Base-by-base conservation (phyloP, 2,888 invertebrate genomes). In the Ormyrus labotus region DNA sequence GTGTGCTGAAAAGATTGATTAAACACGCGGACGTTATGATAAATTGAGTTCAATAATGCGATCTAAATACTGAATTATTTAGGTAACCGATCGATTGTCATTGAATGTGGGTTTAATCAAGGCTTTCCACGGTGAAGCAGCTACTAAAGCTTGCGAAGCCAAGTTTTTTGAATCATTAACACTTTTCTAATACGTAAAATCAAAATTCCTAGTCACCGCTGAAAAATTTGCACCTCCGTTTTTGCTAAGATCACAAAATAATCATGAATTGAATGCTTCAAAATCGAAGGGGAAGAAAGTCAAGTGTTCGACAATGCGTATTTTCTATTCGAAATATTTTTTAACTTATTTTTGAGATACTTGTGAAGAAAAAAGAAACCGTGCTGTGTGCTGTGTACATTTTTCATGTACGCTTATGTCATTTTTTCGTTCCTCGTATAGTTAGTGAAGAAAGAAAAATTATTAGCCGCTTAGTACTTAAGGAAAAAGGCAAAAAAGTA, bases 301-400 rank as follows among this genome's bases (percentile, higher is more conserved):
- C 45, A 71, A 71, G 50, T 78, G 60, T 78, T 71, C 65, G 67
- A 64, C 34, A 67, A 60, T 9, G 10, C 34, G 65, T 64, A 69
- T 10, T 70, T 65, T 67, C 45, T 47, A 70, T 75, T 71, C 53
- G 50, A 61, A 45, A 75, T 70, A 80, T 75, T 80, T 75, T 58
- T 70, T 80, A 71, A 72, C 50, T 80, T 76, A 68, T 72, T 76
- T 72, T 69, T 79, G 58, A n/a, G 8, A 57, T 60, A 58, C 69
- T 57, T 34, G 69, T 69, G 34, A 65, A 68, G 34, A 34, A 34
- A 34, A 34, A 34, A 34, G 34, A 19, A 63, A 60, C 34, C 57
- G 57, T 57, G 71, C 65, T 80, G 75, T 68, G 60, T n/a, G 61
- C 65, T 71, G 34, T 34, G 61, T 72, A 69, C 67, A 69, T 64